These are phyloP conservation scores for Ruditapes philippinarum DNA, from an alignment of 1,140 invertebrate species.

Conservation along the genomic window DNA sequence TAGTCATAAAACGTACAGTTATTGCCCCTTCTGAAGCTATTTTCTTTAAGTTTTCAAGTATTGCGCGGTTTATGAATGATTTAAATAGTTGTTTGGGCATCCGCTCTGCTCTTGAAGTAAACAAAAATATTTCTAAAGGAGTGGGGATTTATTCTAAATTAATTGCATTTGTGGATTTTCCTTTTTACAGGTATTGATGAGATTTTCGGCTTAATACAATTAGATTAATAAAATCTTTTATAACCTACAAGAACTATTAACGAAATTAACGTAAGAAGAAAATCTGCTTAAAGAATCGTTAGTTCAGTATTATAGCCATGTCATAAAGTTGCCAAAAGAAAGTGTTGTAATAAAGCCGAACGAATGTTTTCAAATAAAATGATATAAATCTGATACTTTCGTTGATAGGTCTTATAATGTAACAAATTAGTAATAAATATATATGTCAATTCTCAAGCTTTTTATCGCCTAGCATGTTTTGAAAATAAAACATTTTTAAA, in stretches of 20 bases:
- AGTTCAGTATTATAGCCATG: too few relatives aligned
- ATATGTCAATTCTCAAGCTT: too few relatives aligned
- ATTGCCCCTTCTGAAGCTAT: neutral
- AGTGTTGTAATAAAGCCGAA: too few relatives aligned
- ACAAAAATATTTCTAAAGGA: neutral
- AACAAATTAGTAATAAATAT: too few relatives aligned
- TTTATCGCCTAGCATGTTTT: too few relatives aligned
- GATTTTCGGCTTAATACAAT: neutral
- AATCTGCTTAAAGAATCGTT: neutral
- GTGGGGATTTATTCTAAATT: constrained; percentile 1
- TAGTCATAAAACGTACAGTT: constrained; percentile 3
- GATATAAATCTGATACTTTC: too few relatives aligned
- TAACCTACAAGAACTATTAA: neutral
- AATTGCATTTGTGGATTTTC: neutral
- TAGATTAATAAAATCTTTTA: neutral
- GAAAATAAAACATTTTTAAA: too few relatives aligned
- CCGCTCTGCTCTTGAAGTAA: neutral
- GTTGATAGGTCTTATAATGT: too few relatives aligned
- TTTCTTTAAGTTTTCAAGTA: neutral
- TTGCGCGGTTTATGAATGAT: neutral
- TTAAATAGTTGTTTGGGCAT: neutral
- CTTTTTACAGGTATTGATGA: constrained; percentile 3
- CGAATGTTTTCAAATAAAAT: too few relatives aligned
- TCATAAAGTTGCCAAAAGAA: neutral
- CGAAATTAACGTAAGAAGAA: neutral